These are phyloP conservation scores for Epistrophella euchroma DNA, from an alignment of 2,888 invertebrate species.

Conservation along the genomic window DNA sequence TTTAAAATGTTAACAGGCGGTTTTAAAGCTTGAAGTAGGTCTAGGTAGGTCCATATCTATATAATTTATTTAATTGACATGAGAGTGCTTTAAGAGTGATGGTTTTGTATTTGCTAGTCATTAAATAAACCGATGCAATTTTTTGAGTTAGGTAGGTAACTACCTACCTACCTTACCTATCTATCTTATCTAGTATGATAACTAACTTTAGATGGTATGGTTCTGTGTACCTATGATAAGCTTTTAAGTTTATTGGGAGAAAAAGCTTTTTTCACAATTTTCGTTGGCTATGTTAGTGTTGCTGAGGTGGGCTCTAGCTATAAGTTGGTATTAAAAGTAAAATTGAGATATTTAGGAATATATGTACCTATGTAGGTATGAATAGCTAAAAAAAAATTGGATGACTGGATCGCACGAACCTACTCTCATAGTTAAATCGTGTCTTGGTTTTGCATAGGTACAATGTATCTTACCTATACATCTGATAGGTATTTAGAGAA, in stretches of 20 bases:
- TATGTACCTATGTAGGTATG: too few relatives aligned
- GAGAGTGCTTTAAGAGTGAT: not conserved
- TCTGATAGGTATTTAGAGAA: too few relatives aligned
- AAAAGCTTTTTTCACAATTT: conserved; percentile 1
- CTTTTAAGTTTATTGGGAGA: not conserved
- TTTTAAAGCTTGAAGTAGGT: not conserved
- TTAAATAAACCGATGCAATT: not conserved
- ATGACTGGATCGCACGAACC: too few relatives aligned
- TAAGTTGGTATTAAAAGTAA: not conserved
- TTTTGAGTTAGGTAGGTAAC: not conserved
- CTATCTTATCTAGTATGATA: too few relatives aligned
- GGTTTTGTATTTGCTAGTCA: not conserved
- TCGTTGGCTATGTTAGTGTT: not conserved
- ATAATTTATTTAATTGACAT: not conserved
- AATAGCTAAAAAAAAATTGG: too few relatives aligned
- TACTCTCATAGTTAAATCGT: too few relatives aligned
- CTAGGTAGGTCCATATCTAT: too few relatives aligned
- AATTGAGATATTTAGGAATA: not conserved
- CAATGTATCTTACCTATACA: too few relatives aligned
- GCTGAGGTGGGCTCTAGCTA: not conserved
- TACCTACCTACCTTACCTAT: too few relatives aligned
- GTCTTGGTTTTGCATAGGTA: too few relatives aligned
- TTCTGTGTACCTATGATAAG: not conserved
- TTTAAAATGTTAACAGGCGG: not conserved
- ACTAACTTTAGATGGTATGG: not conserved